These are phyloP conservation scores for Sussaba pulchella DNA, from an alignment of 2,888 invertebrate species.

Conservation along the genomic window DNA sequence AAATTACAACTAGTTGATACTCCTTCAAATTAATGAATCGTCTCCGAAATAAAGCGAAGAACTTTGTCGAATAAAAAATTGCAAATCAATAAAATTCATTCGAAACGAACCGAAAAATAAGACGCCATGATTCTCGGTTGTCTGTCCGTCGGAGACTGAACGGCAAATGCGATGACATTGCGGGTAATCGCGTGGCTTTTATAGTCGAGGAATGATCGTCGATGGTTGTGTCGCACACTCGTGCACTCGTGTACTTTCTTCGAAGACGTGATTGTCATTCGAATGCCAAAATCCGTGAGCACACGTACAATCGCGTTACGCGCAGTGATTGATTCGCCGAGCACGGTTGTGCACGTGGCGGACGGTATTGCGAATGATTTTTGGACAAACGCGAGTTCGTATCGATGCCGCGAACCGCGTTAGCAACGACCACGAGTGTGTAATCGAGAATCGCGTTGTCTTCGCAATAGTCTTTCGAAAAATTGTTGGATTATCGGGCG, in stretches of 20 bases:
- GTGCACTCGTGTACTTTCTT: conserved; percentile 73
- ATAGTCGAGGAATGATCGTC: conserved; percentile 63
- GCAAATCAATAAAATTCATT: no score
- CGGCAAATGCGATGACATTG: conserved; percentile 61
- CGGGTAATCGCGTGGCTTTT: conserved; percentile 67
- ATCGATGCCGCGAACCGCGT: conserved; percentile 18
- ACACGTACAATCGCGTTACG: conserved; percentile 47
- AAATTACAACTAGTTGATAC: no score
- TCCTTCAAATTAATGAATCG: no score
- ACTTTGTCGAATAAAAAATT: no score
- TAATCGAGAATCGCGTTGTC: neutral
- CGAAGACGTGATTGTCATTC: conserved; percentile 70
- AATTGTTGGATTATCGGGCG: neutral
- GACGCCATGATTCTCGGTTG: conserved; percentile 69
- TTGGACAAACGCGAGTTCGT: conserved; percentile 42
- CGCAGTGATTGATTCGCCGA: conserved; percentile 45
- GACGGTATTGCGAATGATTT: conserved; percentile 45
- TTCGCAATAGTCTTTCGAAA: neutral
- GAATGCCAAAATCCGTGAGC: conserved; percentile 53
- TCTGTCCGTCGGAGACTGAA: conserved; percentile 59
- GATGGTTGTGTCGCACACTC: conserved; percentile 45
- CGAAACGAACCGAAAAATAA: conserved; percentile 69
- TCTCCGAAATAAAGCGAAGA: no score
- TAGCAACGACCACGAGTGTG: no score
- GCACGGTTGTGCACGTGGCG: conserved; percentile 16